phyloP scores from a whole-genome alignment of 2,113 vertebrate genomes.

The Chionomys nivalis region DNA sequence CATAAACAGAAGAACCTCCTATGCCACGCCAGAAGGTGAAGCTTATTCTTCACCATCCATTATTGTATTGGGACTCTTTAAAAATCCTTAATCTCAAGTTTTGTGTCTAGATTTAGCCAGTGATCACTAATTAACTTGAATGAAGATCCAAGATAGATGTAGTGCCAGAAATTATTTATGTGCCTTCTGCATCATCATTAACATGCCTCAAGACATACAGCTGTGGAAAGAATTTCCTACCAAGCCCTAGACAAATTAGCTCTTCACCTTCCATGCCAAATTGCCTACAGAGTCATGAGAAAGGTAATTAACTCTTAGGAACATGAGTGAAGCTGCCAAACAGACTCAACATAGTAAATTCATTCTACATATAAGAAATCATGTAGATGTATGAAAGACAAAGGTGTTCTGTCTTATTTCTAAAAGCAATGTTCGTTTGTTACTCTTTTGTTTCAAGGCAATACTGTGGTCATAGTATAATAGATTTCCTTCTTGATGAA shows the following conservation, averaged over 20 bases:
- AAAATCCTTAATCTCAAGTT: background rate
- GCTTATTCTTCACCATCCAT: background rate
- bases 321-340: rapidly evolving
- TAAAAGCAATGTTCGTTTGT: background rate
- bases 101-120: background rate
- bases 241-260: background rate
- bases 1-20: no score
- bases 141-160: no score
- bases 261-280: rapidly evolving
- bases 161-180: background rate
- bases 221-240: background rate
- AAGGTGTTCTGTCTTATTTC: background rate
- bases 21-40: background rate
- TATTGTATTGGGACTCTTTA: no score
- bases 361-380: background rate
- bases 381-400: background rate
- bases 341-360: background rate
- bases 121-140: background rate
- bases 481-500: background rate
- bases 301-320: background rate
- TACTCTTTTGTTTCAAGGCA: background rate
- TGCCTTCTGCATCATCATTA: background rate
- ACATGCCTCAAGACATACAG: background rate
- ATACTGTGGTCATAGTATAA: background rate
- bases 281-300: background rate